Evolutionary conservation across 2,113 vertebrate species (phyloP), one percentile per base, ranked within the genome.

Genomic region (Tychaedon coryphoeus): DNA sequence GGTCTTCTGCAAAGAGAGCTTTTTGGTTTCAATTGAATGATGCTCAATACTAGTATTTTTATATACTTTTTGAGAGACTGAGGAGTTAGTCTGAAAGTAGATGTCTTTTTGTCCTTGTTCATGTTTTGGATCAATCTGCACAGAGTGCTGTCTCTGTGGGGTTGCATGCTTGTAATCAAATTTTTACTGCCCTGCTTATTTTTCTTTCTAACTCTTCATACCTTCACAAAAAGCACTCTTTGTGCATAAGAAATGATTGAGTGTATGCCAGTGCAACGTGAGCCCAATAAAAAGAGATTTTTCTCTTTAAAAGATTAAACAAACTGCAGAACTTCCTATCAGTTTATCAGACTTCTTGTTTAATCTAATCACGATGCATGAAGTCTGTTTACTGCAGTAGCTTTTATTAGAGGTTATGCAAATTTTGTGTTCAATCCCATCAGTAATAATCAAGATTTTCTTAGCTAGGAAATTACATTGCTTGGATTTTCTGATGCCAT

Each of bases 341-440:
- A 72, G 36, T 86, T 90, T 80, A 65, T 90, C 72, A 84, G 66
- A 57, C 72, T 95, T 80, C 53, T 88, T 58, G 29, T 88, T 88
- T 93, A 72, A 92, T 95, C 87, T 94, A 86, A 69, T 94, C 76
- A 73, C 1, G 5, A 71, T 95, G 67, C 66, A 47, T 66, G 34
- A 69, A 73, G 23, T 42, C 28, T 78, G 5, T 89, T 97, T 95
- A 78, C 33, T 83, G 53, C 5, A 18, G 34, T 70, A 77, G 51
- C 53, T 86, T 82, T 57, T 56, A 56, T 83, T 89, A 82, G 51
- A 73, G 23, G 50, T 86, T 77, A 89, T 91, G 90, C 72, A 78
- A 95, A 88, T 95, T 86, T 54, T 78, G 2, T 95, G 26, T 89
- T 95, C 84, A 92, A 86, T 82, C 78, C 43, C 19, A 65, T 81